Base-by-base conservation (phyloP, 2,888 invertebrate genomes). In the Oxystoma pomonae region DNA sequence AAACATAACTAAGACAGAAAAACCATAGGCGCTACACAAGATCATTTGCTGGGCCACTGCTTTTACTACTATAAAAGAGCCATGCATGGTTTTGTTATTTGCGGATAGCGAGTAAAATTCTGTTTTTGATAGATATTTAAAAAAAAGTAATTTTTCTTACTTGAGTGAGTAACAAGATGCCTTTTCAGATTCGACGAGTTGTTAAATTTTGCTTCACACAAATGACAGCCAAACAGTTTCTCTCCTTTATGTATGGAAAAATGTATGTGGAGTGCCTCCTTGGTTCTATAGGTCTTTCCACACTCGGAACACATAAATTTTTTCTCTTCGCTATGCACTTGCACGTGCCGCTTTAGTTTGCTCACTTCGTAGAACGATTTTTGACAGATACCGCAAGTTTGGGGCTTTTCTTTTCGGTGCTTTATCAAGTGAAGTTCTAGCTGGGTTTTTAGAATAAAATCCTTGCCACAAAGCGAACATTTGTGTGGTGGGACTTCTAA, bases 371-470 rank as follows among this genome's bases (percentile, higher is more conserved):
- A 84, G 77, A 91, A 92, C 21, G 84, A 81, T 74, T 89, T 90
- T 1, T 83, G 81, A 71, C 92, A 92, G 0, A 83, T 75, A 16
- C 83, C 82, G 70, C 90, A 90, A 0, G 82, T 75, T 70, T 84
- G 87, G 0, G 85, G 85, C 63, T 86, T 84, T 68, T 84, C 84
- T 57, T 85, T 86, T 22, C 82, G 83, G 71, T 92, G 91, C 19
- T 85, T 85, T 16, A 87, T 82, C 75, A 86, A 83, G 70, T 92
- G 92, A 69, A 90, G 88, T 72, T 90, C 87, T 68, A 86, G 86
- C 76, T 92, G 92, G 0, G 90, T 87, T 61, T 86, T 85, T 2
- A 87, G 85, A 1, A 87, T 85, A 75, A 92, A 92, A 59, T 84
- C 84, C 84, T 89, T 82, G 12, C 77, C 77, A 67, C 86, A 86